Evolutionary conservation across 2,113 vertebrate species (phyloP), one percentile per base, ranked within the genome.

Genomic region (Crocuta crocuta): DNA sequence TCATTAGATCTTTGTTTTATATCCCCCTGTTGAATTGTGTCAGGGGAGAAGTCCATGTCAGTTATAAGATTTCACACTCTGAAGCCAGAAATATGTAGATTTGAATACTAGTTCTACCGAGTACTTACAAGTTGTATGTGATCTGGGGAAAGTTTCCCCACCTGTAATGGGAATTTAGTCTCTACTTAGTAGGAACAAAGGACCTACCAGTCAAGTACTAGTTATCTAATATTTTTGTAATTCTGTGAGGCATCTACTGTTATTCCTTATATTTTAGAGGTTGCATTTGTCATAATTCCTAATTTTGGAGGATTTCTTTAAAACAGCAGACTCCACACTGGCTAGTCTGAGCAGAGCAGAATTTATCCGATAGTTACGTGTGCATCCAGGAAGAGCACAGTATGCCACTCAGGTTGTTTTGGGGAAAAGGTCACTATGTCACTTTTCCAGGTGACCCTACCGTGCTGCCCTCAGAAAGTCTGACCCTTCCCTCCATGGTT

Each of bases 291-390:
- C 53, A 35, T 48, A 65, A 84, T 68, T 58, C 6, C 13, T 96
- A 19, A n/a, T 58, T 31, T 81, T 70, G 10, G 68, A 28, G 43
- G 7, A 17, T 5, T 50, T 87, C 45, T 92, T 93, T 13, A 17
- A 91, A 74, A 88, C 48, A 91, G 58, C 16, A 88, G 31, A 63
- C 55, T 65, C 24, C 13, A 45, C 28, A 24, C 43, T 86, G 55
- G 31, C n/a, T 80, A 55, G 31, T 93, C 80, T 53, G 81, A 91
- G 48, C 35, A 96, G 85, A 85, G n/a, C 35, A 91, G 88, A 82
- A 61, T 79, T 94, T 92, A 71, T 24, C 35, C 0, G 15, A 26
- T 55, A 82, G n/a, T 70, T 94, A 80, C n/a, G 11, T 8, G 13
- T 70, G 31, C 6, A 91, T 28, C 48, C 45, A 50, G 53, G 26